These are phyloP conservation scores for Ctenodactylus gundi DNA, from an alignment of 2,113 vertebrate species.

Conservation along the genomic window DNA sequence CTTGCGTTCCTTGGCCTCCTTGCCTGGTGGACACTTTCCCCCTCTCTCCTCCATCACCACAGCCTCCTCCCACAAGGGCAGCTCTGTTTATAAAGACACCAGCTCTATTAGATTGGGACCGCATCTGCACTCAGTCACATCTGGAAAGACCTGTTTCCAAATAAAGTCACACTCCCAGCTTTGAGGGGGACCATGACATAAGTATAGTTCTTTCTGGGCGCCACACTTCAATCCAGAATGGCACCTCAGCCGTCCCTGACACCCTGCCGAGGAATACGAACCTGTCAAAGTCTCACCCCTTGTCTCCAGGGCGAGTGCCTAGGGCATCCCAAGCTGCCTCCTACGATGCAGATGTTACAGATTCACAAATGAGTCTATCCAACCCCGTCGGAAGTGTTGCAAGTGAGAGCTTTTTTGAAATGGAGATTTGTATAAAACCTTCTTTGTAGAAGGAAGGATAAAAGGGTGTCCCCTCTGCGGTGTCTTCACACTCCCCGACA, in stretches of 20 bases:
- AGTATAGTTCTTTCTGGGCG: not conserved
- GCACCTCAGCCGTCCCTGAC: not conserved
- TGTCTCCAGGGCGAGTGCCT: not conserved
- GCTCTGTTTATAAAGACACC: not conserved
- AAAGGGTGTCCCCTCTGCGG: not conserved
- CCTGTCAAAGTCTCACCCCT: not conserved
- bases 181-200: accelerated
- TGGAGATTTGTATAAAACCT: conserved; percentile 12
- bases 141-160: not conserved
- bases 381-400: not conserved
- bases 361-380: not conserved
- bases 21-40: not conserved
- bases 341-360: not conserved
- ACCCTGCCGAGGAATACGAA: not conserved
- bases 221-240: not conserved
- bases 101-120: too few species aligned
- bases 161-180: not conserved
- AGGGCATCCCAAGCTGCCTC: not conserved
- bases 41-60: accelerated
- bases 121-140: not conserved
- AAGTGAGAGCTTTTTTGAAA: conserved; percentile 42
- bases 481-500: not conserved
- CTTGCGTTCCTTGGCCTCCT: not conserved
- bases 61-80: not conserved
- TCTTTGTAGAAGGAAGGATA: not conserved